Evolutionary conservation across 64 coral and sea anemone species (phyloP).

Genomic region (Montipora sp.): DNA sequence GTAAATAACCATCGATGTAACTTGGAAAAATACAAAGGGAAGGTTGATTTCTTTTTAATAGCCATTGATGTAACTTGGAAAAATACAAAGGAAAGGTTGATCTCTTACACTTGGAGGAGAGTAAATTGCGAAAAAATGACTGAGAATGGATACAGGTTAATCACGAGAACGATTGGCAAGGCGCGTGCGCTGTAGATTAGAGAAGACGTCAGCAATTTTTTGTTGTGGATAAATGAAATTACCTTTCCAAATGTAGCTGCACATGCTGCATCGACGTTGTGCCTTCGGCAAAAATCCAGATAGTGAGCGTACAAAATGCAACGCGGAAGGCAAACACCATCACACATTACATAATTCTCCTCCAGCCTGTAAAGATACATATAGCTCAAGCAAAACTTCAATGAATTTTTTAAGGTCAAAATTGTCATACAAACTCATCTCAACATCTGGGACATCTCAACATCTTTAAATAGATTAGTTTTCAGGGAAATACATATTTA

Average conservation of each 20-base stretch:
- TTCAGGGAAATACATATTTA: not conserved
- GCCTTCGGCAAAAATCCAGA: conserved; percentile 92
- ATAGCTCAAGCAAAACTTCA: not conserved
- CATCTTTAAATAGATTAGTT: not conserved
- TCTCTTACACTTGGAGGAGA: too few relatives aligned
- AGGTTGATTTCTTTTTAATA: not conserved
- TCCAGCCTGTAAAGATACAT: conserved; percentile 77
- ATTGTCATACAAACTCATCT: not conserved
- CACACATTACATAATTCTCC: conserved; percentile 99
- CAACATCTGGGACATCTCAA: not conserved
- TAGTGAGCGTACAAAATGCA: conserved; percentile 98
- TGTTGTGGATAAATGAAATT: not conserved
- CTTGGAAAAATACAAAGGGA: not conserved
- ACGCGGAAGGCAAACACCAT: conserved; percentile 94
- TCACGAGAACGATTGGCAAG: not conserved
- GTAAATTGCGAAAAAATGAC: too few relatives aligned
- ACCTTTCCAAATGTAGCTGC: conserved; percentile 99
- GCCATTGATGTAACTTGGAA: not conserved
- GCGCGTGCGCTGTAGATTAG: not conserved
- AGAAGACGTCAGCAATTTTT: not conserved
- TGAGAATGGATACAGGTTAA: not conserved
- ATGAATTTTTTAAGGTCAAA: not conserved
- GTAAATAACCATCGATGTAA: not conserved
- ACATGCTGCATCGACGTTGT: conserved; percentile 92
- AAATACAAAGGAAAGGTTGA: too few relatives aligned